These are phyloP conservation scores for Cherax quadricarinatus DNA, from an alignment of 1,140 invertebrate species.

Conservation along the genomic window DNA sequence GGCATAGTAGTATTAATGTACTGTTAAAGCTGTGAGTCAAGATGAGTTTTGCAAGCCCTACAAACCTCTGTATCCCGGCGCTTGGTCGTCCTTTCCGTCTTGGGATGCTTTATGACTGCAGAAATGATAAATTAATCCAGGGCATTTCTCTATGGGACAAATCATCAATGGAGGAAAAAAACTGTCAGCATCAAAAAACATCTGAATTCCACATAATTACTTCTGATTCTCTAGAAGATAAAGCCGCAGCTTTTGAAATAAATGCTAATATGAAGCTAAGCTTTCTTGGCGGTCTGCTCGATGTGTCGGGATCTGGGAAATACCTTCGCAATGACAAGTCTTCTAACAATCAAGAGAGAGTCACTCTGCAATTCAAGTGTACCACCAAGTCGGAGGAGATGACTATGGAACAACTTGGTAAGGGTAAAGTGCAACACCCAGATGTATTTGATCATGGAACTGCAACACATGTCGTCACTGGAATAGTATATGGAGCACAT, in stretches of 20 bases:
- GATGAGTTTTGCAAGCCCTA: too few relatives aligned
- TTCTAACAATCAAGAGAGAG: constrained; percentile 3
- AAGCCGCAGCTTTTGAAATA: constrained; percentile 23
- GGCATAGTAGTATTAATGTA: too few relatives aligned
- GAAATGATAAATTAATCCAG: constrained; percentile 3
- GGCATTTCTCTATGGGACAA: constrained; percentile 30
- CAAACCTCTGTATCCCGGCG: too few relatives aligned
- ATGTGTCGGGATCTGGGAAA: neutral
- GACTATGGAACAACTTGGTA: constrained; percentile 30
- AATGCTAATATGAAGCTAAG: neutral
- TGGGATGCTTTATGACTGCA: constrained; percentile 16
- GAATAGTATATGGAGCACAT: constrained; percentile 33
- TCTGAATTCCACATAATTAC: constrained; percentile 18
- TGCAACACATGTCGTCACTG: constrained; percentile 46
- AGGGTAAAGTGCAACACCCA: neutral
- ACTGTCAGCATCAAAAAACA: neutral
- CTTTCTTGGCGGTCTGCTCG: neutral
- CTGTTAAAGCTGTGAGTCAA: too few relatives aligned
- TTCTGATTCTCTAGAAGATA: constrained; percentile 32
- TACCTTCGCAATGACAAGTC: constrained; percentile 16
- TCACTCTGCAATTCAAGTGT: constrained; percentile 39
- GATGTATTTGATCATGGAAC: constrained; percentile 20
- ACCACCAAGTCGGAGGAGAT: constrained; percentile 1
- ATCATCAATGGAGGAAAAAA: neutral
- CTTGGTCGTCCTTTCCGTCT: constrained; percentile 18